phyloP scores from a whole-genome alignment of 2,888 invertebrate species.

The Epinotia ramella region DNA sequence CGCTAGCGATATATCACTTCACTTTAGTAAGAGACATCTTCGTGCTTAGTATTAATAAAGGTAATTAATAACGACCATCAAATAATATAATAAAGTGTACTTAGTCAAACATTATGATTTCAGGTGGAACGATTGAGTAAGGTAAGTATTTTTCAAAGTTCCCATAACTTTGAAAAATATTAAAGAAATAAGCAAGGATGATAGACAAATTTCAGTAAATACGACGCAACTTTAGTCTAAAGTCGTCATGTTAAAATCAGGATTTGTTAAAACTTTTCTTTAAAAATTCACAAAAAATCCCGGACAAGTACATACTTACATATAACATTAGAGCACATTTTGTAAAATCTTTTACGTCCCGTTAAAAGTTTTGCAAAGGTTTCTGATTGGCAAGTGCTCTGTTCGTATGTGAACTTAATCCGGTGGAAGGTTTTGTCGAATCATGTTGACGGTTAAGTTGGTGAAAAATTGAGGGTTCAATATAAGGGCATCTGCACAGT shows the following conservation, averaged over 20 bases:
- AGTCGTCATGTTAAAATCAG: too few relatives aligned
- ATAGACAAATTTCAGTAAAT: too few relatives aligned
- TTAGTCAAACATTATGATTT: background rate
- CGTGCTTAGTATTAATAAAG: constrained; percentile 7
- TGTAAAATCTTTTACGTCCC: background rate
- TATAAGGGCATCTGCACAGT: background rate
- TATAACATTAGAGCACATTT: background rate
- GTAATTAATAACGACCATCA: background rate
- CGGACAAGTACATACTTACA: background rate
- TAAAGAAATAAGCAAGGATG: background rate
- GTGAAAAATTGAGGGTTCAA: constrained; percentile 14
- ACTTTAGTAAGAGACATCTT: background rate
- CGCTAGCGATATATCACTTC: constrained; percentile 8
- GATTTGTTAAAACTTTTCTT: background rate
- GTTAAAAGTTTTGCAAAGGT: constrained; percentile 64
- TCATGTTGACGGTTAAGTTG: constrained; percentile 6
- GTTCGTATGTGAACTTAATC: constrained; percentile 73
- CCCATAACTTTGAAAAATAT: too few relatives aligned
- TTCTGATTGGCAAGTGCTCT: constrained; percentile 68
- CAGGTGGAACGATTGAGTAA: background rate
- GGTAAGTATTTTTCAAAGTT: too few relatives aligned
- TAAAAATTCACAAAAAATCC: background rate
- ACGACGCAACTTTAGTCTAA: too few relatives aligned
- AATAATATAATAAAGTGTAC: background rate
- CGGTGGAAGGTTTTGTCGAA: constrained; percentile 49